These are phyloP conservation scores for Cinclus cinclus DNA, from an alignment of 2,113 vertebrate species.

Conservation along the genomic window DNA sequence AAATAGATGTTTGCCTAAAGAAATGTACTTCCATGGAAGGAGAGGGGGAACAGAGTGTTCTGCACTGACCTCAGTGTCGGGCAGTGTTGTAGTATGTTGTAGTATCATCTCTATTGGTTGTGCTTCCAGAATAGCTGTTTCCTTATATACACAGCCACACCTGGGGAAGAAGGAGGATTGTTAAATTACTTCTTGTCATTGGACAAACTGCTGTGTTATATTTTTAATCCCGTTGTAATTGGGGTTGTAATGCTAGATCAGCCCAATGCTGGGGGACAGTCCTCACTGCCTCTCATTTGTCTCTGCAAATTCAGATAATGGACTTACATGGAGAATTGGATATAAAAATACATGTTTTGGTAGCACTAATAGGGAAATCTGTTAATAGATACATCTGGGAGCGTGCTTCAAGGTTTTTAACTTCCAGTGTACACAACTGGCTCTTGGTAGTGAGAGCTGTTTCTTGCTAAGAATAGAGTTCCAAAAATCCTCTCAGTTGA, in stretches of 20 bases:
- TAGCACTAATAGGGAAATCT: not conserved
- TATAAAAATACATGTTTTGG: not conserved
- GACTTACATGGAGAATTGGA: not conserved
- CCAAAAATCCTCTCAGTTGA: conserved; percentile 60
- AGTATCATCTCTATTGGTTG: fast-evolving
- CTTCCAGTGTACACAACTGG: not conserved
- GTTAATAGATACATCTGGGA: not conserved
- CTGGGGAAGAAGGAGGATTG: not conserved
- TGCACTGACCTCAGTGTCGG: not conserved
- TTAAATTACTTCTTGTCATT: not conserved
- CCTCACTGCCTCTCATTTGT: not conserved
- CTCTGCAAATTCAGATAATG: not conserved
- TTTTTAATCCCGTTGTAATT: not conserved
- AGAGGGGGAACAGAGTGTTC: fast-evolving
- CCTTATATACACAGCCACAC: not conserved
- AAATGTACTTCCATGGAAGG: not conserved
- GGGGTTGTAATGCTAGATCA: not conserved
- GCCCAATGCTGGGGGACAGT: not conserved
- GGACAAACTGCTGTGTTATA: not conserved
- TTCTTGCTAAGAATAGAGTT: conserved; percentile 28
- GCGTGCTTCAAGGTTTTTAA: not conserved
- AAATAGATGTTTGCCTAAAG: not conserved
- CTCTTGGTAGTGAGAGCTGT: not conserved
- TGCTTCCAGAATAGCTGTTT: not conserved
- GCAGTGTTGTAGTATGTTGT: not conserved